Base-by-base conservation (phyloP, 2,113 vertebrate genomes). In the Nyctibius bracteatus region DNA sequence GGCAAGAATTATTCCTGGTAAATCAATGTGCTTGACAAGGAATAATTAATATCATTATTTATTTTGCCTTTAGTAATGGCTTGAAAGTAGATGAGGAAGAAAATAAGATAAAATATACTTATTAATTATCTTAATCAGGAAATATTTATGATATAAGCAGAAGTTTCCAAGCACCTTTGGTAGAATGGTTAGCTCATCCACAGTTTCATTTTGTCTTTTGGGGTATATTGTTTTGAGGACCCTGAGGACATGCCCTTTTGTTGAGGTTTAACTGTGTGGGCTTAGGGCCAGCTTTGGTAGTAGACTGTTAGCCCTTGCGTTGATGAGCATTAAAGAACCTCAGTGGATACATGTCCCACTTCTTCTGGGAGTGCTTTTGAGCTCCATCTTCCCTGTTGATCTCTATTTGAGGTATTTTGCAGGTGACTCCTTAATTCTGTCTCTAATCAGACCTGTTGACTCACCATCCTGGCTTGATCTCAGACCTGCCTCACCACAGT, bases 11-110 rank as follows among this genome's bases (percentile, higher is more conserved):
- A 79, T 75, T 92, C 70, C 83, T 87, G 15, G 63, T 68, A 95
- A 78, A 81, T 73, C 17, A 85, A 58, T 87, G 21, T 85, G 14
- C 57, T 80, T 85, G 41, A 73, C 47, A 81, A 74, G 41, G 28
- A 92, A 83, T 85, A 95, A 86, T 87, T 89, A 68, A 49, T 71
- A 41, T 39, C 8, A 65, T 81, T 79, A 67, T 85, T 95, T 92
- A 75, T 94, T 91, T 87, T 90, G 35, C 24, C 24, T 82, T 82
- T 70, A 9, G 6, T 73, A 92, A 49, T 43, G 23, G 5, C 41
- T 89, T 94, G 54, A 70, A 91, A 95, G 28, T 16, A 86, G 58
- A 81, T 17, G 14, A 90, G 27, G 31, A 90, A 70, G 25, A 49
- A 95, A 85, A 68, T 41, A 79, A 72, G 27, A 57, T 23, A 73